Evolutionary conservation across 2,113 vertebrate species (phyloP).

Genomic region (Myiagra hebetior): DNA sequence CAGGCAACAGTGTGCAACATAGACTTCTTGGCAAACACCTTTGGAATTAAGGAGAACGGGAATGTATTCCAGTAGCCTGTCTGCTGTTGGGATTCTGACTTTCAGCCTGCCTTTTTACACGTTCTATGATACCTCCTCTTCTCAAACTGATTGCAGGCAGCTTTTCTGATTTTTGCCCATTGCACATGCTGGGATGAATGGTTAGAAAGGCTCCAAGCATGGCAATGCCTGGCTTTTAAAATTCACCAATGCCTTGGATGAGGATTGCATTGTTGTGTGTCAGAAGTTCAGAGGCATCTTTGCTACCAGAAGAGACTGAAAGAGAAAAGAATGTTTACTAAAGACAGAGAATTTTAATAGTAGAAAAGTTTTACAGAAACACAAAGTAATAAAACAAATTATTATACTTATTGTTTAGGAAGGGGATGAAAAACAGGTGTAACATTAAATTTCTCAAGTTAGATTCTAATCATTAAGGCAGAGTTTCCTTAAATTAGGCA

Average conservation of each 20-base stretch:
- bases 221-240: neutral
- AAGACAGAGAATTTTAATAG: neutral
- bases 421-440: neutral
- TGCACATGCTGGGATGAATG: neutral
- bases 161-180: neutral
- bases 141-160: neutral
- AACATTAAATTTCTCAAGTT: neutral
- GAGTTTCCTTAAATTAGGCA: neutral
- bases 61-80: neutral
- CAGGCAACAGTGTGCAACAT: rapidly evolving
- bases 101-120: neutral
- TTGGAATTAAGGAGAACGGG: neutral
- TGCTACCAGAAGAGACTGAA: neutral
- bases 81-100: neutral
- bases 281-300: neutral
- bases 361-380: neutral
- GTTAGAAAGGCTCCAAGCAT: neutral
- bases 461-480: neutral
- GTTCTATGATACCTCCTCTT: neutral
- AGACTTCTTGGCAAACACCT: neutral
- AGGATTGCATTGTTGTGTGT: neutral
- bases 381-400: neutral
- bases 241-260: neutral
- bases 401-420: neutral
- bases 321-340: neutral